Evolutionary conservation across 2,888 invertebrate species (phyloP).

Genomic region (Ptychoptera contaminata): DNA sequence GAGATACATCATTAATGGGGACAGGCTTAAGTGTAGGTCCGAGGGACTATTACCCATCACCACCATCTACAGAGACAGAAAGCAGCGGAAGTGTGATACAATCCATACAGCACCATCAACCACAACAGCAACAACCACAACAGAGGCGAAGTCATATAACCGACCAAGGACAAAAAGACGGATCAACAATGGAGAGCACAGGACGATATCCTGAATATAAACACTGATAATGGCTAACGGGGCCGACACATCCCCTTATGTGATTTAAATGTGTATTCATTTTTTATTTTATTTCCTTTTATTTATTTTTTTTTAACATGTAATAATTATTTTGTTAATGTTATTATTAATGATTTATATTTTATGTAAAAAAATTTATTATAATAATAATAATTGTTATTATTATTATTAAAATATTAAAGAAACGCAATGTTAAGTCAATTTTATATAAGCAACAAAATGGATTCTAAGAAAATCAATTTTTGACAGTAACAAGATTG

Average conservation of each 20-base stretch:
- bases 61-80: slow-evolving; percentile 36
- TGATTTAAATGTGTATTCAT: slow-evolving; percentile 7
- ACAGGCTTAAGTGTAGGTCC: slow-evolving; percentile 32
- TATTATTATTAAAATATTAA: not conserved
- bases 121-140: slow-evolving; percentile 18
- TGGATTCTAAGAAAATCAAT: not conserved
- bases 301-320: not conserved
- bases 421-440: not conserved
- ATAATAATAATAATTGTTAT: too few relatives aligned
- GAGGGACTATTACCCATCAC: slow-evolving; percentile 34
- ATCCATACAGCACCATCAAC: slow-evolving; percentile 8
- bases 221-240: slow-evolving; percentile 42
- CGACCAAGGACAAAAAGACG: slow-evolving; percentile 27
- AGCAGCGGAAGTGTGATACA: slow-evolving; percentile 37
- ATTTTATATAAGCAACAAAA: not conserved
- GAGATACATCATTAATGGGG: slow-evolving; percentile 18
- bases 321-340: not conserved
- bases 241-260: slow-evolving; percentile 11
- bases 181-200: slow-evolving; percentile 39
- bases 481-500: too few relatives aligned
- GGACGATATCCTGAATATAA: slow-evolving; percentile 60
- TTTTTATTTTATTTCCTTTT: slow-evolving; percentile 1
- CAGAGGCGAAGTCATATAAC: slow-evolving; percentile 24
- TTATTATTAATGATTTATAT: too few relatives aligned
- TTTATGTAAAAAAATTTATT: too few relatives aligned